Conservation (phyloP, 37 sponge, comb jelly and placozoan species). For the Hormiphora californensis region DNA sequence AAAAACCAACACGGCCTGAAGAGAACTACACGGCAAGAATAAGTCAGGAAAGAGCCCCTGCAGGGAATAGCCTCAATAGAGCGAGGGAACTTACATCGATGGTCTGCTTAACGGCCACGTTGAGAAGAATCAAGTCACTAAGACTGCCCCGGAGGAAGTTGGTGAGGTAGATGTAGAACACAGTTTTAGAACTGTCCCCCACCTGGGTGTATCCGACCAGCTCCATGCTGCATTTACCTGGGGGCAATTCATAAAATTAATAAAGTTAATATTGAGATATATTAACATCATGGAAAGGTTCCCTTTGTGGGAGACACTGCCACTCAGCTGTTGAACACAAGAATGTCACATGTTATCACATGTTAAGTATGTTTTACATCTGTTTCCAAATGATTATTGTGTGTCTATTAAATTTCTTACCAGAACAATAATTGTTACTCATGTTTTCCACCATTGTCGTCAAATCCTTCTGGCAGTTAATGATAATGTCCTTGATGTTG, state of each 20-base stretch:
- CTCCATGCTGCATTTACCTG: neutral
- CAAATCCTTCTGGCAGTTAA: neutral
- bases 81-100: neutral
- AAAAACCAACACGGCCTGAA: too few species aligned
- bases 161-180: neutral
- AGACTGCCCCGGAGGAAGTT: conserved; percentile 5
- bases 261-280: too few species aligned
- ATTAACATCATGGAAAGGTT: too few species aligned
- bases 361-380: too few species aligned
- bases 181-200: too few species aligned
- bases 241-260: too few species aligned
- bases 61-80: too few species aligned
- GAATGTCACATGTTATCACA: too few species aligned
- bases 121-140: neutral
- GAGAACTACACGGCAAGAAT: too few species aligned
- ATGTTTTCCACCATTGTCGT: neutral
- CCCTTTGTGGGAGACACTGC: too few species aligned
- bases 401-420: neutral
- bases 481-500: neutral
- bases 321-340: too few species aligned
- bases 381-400: neutral
- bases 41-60: too few species aligned
- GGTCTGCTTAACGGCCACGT: neutral
- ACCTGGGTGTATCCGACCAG: neutral
- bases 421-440: neutral